Base-by-base conservation (phyloP, 2,797 vertebrate species). In the Phoxinus dragarum region DNA sequence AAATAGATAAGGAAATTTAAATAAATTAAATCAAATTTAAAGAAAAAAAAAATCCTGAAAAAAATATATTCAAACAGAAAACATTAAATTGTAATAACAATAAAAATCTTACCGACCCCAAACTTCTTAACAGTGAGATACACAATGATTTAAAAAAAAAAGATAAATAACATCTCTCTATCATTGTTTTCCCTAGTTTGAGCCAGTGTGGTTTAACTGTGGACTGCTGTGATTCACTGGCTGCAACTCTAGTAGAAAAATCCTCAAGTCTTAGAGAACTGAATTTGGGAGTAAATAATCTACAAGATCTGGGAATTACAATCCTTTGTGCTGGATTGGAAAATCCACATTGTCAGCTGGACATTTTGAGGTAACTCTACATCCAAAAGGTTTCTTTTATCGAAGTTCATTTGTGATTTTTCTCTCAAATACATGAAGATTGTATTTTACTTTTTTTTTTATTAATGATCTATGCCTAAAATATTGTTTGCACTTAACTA, bases 261-360 rank as follows among this genome's bases (percentile, higher is more conserved):
- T 16, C 44, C 47, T 88, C 89, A 17, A 81, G 68, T 47, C 80
- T 89, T 10, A 81, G 16, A 71, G 80, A 87, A n/a, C 52, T 89
- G 59, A 84, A 87, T 61, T 71, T 89, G 71, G 85, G 87, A 56
- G 72, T 81, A 49, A 89, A 89, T 78, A 3, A 77, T 52, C 67
- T 89, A 21, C 75, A 81, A 54, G 85, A 89, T 75, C 21, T 78
- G 19, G 89, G 89, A 73, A 84, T 87, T 59, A 81, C 88, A 74
- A 38, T 61, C 16, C 80, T 89, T 5, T 87, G 85, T 40, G 52
- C 36, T 31, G 85, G 87, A 71, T 34, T 89, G 42, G 47, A 81
- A 64, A 84, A 49, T 74, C 72, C 83, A 68, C 72, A 87, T 21
- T 88, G 87, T 73, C 86, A 68, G 68, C 17, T 89, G 59, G 76